Base-by-base conservation (phyloP, 2,888 invertebrate genomes). In the Ormyrus thymus region DNA sequence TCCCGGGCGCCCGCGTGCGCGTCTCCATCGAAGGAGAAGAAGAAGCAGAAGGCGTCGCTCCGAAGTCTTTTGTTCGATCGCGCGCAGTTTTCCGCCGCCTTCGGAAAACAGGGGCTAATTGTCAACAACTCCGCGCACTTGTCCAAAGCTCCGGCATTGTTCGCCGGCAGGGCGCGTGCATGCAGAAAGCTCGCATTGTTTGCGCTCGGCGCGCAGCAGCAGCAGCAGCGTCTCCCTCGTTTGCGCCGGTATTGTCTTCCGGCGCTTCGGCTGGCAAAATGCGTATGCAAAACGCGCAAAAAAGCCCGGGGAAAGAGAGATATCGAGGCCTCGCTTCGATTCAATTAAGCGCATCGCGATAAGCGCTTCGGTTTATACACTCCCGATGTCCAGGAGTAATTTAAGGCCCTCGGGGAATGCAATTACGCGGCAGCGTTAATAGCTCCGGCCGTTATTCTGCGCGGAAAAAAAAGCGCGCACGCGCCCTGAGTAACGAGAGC, bases 401-500 rank as follows among this genome's bases (percentile, higher is more conserved):
- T 75, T 45, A 48, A 66, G 59, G 59, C 74, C 15, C 53, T 13
- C 13, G 68, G 10, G 13, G 48, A 75, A 62, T 61, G 66, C 53
- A 75, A 68, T 75, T 75, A 61, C 29, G 66, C 53, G 73, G 43
- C 50, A 58, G 43, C 59, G 51, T 51, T 59, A 68, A 75, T 46
- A 59, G 66, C 59, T 59, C 15, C 29, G 66, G 59, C 43, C 66
- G 45, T 68, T 66, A 56, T 59, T 68, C 46, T 53, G 11, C 10
- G 9, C 7, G 9, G 29, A 29, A 29, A 29, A 29, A 29, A 29
- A 29, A 29, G 29, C 29, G 29, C 29, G 29, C 29, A 29, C 29
- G 29, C 29, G 29, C 29, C 1, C 1, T 29, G 29, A 29, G 29
- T 29, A 29, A 29, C 29, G 29, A 29, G 29, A 29, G 29, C 29